Base-by-base conservation (phyloP, 2,113 vertebrate genomes). In the Chionodraco myersi region DNA sequence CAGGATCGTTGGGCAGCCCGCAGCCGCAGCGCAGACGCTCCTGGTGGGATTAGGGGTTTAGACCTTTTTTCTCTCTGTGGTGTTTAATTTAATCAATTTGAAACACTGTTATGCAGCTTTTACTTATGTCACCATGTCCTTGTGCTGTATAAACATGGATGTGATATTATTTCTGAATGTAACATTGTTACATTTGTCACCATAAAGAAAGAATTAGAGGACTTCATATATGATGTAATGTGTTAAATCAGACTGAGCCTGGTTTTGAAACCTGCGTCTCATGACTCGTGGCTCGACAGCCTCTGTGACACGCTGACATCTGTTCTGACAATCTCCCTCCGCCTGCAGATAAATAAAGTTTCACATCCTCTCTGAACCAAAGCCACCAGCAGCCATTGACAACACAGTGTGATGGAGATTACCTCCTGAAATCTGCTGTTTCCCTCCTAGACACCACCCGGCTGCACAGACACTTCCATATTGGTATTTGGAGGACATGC, bases 401-500 rank as follows among this genome's bases (percentile, higher is more conserved):
- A 84, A 75, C 72, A 61, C 68, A 45, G 75, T 57, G 61, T 73
- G 44, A 81, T 67, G 62, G 80, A 90, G 88, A 89, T 90, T 91
- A 89, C 86, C 78, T 82, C 62, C 73, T 68, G 73, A 89, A 85
- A 87, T 91, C 87, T 86, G 44, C 83, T 74, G 79, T 67, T 84
- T 75, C 82, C 88, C 80, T 87, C 47, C 86, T 71, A 85, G 82
- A 79, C 82, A 89, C 81, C 83, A 86, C 80, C 83, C 86, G 87
- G 85, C 89, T 84, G 68, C 81, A 83, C 56, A 86, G 63, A 81
- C 88, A 81, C 63, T 79, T 75, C 84, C 86, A 88, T 82, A 88
- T 84, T 87, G 73, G 83, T 80, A 82, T 87, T 89, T 84, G 88
- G 88, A 89, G 87, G 86, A 86, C 84, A 88, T 84, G 90, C 79